Evolutionary conservation across 2,113 vertebrate genomes (phyloP).

Genomic region (Bubo blakistoni): DNA sequence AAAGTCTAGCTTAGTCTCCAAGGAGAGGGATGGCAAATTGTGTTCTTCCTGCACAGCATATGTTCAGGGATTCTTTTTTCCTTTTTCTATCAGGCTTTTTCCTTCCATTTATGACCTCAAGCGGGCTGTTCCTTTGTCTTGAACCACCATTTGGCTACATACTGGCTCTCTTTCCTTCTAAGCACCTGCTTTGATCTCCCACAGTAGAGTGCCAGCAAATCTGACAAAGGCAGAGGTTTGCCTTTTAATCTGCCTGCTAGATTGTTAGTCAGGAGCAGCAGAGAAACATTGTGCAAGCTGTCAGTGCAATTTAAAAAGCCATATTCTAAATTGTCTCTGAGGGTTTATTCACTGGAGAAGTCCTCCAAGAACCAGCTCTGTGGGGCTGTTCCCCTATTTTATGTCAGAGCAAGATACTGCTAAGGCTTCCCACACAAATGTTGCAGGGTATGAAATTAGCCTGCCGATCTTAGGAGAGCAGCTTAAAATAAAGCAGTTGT

Average conservation of each 20-base stretch:
- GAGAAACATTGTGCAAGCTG: background rate
- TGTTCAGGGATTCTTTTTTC: background rate
- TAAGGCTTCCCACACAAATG: background rate
- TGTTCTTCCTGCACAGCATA: background rate
- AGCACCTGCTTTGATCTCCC: background rate
- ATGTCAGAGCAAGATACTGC: background rate
- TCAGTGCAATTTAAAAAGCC: background rate
- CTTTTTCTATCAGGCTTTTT: background rate
- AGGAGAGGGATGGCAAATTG: background rate
- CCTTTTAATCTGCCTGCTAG: background rate
- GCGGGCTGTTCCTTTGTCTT: background rate
- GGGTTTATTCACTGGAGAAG: background rate
- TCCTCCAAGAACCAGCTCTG: background rate
- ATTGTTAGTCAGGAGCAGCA: background rate
- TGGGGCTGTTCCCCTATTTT: background rate
- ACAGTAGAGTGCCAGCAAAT: background rate
- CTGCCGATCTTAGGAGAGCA: background rate
- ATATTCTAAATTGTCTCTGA: background rate
- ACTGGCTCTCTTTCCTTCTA: background rate
- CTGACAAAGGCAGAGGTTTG: background rate
- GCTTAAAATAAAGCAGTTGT: background rate
- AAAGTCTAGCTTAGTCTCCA: background rate
- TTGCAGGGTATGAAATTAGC: background rate
- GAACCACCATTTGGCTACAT: background rate
- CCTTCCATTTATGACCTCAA: background rate